Percentiles rank a stretch among this genome's conserved stretches.
Conservation (phyloP, 2,113 vertebrate species). For the Cnemophilus loriae region DNA sequence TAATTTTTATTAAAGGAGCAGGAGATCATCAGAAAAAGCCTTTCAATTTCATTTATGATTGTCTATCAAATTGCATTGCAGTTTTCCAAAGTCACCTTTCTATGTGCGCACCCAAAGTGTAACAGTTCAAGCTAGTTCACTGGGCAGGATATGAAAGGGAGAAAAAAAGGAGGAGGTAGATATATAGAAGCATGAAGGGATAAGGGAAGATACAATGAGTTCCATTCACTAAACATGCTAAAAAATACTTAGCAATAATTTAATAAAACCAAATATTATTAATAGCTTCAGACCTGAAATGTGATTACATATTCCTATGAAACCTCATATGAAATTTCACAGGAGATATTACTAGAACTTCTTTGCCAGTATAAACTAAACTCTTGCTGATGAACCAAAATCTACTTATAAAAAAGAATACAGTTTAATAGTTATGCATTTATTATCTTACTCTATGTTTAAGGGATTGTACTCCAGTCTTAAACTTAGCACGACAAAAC, state of each 20-base stretch:
- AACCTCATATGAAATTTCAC: background rate
- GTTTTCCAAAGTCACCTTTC: slow-evolving; percentile 19
- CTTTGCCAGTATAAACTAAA: background rate
- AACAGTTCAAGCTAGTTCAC: background rate
- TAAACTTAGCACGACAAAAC: background rate
- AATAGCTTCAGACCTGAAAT: background rate
- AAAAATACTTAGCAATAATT: background rate
- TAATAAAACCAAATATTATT: background rate
- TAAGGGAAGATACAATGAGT: background rate
- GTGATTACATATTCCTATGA: background rate
- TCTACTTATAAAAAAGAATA: background rate
- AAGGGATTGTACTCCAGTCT: background rate
- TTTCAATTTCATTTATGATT: background rate
- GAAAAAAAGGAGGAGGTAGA: background rate
- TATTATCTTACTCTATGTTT: background rate
- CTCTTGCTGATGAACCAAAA: background rate
- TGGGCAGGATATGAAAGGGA: background rate
- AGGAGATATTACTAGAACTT: background rate
- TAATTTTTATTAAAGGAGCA: slow-evolving; percentile 35
- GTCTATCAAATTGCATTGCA: background rate
- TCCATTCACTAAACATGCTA: background rate
- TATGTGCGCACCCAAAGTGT: background rate
- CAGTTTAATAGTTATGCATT: background rate
- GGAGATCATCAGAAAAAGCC: background rate
- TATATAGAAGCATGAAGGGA: background rate